Conservation (phyloP, 2,113 vertebrate genomes). For the Heloderma charlesbogerti region DNA sequence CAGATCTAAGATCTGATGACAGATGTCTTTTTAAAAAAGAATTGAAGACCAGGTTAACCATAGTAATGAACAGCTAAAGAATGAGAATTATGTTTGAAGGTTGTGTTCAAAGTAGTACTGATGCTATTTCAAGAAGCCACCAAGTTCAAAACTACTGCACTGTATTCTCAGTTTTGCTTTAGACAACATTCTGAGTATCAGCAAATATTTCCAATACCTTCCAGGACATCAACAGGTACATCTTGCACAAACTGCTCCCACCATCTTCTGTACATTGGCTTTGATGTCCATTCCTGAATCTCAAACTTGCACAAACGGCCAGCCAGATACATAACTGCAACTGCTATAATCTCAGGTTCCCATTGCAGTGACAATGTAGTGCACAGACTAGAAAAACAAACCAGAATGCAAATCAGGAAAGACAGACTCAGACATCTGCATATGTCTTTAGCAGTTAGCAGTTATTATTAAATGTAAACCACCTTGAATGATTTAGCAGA, state of each 20-base stretch:
- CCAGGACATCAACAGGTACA: constrained; percentile 95
- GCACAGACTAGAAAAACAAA: constrained; percentile 85
- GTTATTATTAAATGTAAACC: background rate
- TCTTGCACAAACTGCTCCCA: constrained; percentile 99
- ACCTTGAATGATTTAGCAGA: background rate
- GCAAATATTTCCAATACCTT: constrained; percentile 81
- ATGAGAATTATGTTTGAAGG: constrained; percentile 12
- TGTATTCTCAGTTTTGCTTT: background rate
- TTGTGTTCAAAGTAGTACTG: background rate
- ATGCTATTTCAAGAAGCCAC: background rate
- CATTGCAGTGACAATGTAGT: constrained; percentile 97
- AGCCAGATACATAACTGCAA: constrained; percentile 98
- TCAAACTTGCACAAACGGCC: constrained; percentile 98
- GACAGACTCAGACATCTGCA: background rate
- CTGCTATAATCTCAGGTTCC: constrained; percentile 98
- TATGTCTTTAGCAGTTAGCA: background rate
- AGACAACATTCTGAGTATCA: background rate
- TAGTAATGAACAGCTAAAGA: background rate
- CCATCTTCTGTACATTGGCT: constrained; percentile 95
- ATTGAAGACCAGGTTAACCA: constrained; percentile 9
- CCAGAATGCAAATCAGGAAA: background rate
- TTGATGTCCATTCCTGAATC: constrained; percentile 97
- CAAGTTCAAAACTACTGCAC: background rate
- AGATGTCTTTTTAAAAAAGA: constrained; percentile 85
- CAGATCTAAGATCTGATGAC: constrained; percentile 97